Evolutionary conservation across 2,888 invertebrate genomes (phyloP).

Genomic region (Spodoptera exigua): DNA sequence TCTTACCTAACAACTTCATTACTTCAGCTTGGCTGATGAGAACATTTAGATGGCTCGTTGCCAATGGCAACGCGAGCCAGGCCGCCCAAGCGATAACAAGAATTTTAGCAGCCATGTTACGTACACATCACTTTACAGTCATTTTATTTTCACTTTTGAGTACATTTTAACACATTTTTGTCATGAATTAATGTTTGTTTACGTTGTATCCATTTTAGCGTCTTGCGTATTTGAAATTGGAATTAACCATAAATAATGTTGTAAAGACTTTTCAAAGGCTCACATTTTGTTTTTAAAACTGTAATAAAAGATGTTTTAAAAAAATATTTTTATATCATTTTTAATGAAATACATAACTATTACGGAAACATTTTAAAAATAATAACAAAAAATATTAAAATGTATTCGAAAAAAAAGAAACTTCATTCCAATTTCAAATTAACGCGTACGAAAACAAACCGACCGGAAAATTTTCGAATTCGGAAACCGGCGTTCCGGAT

Average conservation of each 20-base stretch:
- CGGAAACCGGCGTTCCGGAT: constrained; percentile 68
- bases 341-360: no score
- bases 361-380: constrained; percentile 3
- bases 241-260: constrained; percentile 2
- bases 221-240: constrained; percentile 48
- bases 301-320: no score
- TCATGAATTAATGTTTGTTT: constrained; percentile 44
- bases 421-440: constrained; percentile 36
- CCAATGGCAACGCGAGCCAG: constrained; percentile 86
- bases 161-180: constrained; percentile 70
- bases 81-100: constrained; percentile 82
- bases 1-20: constrained; percentile 94
- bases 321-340: no score
- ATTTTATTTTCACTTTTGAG: constrained; percentile 81
- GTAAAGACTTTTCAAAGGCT: constrained; percentile 18
- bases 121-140: constrained; percentile 75
- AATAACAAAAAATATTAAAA: not conserved
- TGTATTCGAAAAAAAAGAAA: constrained; percentile 20
- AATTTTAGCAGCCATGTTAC: constrained; percentile 76
- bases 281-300: constrained; percentile 24
- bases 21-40: constrained; percentile 95
- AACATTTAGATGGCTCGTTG: constrained; percentile 93
- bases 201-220: constrained; percentile 68
- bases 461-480: constrained; percentile 62
- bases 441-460: constrained; percentile 48